Conservation (phyloP, 1,140 invertebrate genomes). For the Matsumurasca onukii region DNA sequence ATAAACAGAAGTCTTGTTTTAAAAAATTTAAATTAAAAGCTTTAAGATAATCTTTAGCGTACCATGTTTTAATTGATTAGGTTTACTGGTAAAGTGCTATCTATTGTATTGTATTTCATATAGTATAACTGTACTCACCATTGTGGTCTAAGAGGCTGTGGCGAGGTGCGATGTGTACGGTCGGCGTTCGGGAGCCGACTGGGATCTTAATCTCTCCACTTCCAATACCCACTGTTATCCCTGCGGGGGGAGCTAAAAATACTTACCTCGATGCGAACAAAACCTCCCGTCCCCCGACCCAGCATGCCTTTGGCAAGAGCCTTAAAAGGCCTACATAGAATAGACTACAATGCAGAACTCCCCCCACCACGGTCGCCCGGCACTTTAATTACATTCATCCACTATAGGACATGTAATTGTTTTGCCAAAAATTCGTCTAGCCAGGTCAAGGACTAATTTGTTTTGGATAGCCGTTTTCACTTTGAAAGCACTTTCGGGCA, state of each 20-base stretch:
- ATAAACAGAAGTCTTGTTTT: too few species aligned
- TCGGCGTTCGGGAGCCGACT: slow-evolving; percentile 13
- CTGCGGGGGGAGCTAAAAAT: slow-evolving; percentile 7
- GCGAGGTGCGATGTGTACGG: slow-evolving; percentile 4
- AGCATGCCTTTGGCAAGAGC: slow-evolving; percentile 10
- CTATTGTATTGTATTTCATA: too few species aligned
- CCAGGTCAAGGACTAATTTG: not conserved
- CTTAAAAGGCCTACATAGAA: slow-evolving; percentile 19
- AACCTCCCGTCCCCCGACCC: slow-evolving; percentile 11
- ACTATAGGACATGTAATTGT: not conserved
- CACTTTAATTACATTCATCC: not conserved
- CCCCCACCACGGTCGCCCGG: not conserved
- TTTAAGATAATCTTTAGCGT: too few species aligned
- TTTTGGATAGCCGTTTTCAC: too few species aligned
- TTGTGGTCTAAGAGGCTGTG: slow-evolving; percentile 5
- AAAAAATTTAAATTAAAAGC: too few species aligned
- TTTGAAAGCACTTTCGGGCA: too few species aligned
- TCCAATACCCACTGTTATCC: slow-evolving; percentile 27
- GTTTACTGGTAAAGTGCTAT: too few species aligned
- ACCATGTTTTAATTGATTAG: too few species aligned
- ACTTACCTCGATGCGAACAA: slow-evolving; percentile 6
- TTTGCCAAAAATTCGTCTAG: not conserved
- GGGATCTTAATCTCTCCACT: slow-evolving; percentile 16
- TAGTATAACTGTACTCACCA: slow-evolving; percentile 7
- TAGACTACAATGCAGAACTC: not conserved